A percentile compares a stretch with the other conserved stretches of the same genome.
These are phyloP conservation scores for Cylindroiulus punctatus DNA, from an alignment of 2,888 invertebrate genomes.

Conservation along the genomic window DNA sequence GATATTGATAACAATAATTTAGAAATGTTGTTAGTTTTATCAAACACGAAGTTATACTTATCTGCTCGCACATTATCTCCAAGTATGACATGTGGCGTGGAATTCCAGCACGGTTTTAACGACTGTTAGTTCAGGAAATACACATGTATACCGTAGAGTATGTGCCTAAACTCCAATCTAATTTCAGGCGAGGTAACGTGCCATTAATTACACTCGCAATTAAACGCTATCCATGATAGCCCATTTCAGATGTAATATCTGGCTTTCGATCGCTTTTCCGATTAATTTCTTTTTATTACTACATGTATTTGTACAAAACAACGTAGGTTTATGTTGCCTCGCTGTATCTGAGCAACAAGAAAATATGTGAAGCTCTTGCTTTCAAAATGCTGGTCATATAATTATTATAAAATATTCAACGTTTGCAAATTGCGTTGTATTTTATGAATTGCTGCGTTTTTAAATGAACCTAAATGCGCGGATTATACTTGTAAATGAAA, in stretches of 20 bases:
- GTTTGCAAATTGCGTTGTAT: constrained; percentile 42
- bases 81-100: not conserved
- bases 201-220: constrained; percentile 12
- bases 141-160: too few relatives aligned
- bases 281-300: constrained; percentile 45
- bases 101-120: not conserved
- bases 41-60: not conserved
- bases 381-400: constrained; percentile 10
- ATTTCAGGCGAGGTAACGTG: not conserved
- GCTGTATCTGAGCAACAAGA: not conserved
- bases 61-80: not conserved
- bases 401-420: constrained; percentile 45
- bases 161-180: not conserved
- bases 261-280: constrained; percentile 14
- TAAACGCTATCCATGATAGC: not conserved
- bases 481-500: constrained; percentile 47
- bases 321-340: constrained; percentile 13
- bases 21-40: constrained; percentile 1
- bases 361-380: not conserved
- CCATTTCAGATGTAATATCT: constrained; percentile 8
- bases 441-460: constrained; percentile 43
- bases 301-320: not conserved
- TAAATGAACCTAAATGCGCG: constrained; percentile 42
- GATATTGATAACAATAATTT: not conserved
- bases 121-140: not conserved